Evolutionary conservation across 2,797 vertebrate genomes (phyloP).

Genomic region (Triplophysa bombifrons): DNA sequence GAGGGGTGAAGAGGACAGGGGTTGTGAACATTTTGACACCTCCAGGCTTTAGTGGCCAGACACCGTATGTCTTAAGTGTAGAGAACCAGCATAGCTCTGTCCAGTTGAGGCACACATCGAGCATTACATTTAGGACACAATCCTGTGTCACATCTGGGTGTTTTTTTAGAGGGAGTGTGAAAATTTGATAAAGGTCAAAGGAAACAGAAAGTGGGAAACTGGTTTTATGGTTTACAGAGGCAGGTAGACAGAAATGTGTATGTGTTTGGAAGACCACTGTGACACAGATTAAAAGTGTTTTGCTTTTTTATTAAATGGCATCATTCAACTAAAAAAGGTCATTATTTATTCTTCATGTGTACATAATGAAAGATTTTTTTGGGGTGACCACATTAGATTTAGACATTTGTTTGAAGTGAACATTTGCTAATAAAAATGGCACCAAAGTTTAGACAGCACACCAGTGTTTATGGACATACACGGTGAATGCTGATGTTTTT

Average conservation of each 20-base stretch:
- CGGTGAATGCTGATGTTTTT: neutral
- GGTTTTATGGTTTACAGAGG: neutral
- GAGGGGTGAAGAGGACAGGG: conserved; percentile 28
- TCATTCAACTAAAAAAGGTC: no score
- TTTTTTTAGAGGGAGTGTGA: neutral
- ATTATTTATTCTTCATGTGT: no score
- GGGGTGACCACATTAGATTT: neutral
- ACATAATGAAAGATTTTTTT: no score
- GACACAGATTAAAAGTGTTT: neutral
- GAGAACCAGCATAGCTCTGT: neutral
- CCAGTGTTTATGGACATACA: neutral
- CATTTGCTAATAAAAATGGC: neutral
- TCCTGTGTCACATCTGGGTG: neutral
- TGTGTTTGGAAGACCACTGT: neutral
- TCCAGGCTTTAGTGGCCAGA: conserved; percentile 6
- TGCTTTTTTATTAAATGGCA: neutral
- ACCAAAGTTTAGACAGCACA: neutral
- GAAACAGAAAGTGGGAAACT: neutral
- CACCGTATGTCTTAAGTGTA: neutral
- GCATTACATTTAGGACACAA: neutral
- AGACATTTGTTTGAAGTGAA: no score
- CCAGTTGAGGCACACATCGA: neutral
- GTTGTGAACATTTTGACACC: conserved; percentile 15
- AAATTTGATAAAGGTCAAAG: conserved; percentile 18
- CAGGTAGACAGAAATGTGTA: neutral